Conservation (phyloP, 2,797 vertebrate genomes). For the Macropodus opercularis region DNA sequence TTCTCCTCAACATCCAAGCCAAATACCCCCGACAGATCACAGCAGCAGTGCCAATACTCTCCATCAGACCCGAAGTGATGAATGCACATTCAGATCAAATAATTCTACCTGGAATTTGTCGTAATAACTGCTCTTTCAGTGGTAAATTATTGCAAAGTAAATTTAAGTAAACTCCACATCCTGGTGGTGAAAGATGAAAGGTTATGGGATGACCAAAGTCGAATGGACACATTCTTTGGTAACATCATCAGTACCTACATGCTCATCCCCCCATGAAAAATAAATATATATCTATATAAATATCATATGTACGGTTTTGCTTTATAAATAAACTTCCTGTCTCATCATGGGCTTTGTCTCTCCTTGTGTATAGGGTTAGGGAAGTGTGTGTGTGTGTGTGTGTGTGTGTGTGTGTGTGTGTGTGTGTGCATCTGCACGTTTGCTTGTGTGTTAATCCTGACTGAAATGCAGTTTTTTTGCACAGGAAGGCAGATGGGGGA, state of each 20-base stretch:
- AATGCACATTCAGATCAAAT: constrained; percentile 69
- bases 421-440: constrained; percentile 39
- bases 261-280: no score
- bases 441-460: constrained; percentile 75
- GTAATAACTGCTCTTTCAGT: constrained; percentile 56
- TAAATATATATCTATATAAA: no score
- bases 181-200: no score
- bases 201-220: no score
- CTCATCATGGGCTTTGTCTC: constrained; percentile 14
- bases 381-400: constrained; percentile 38
- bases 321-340: constrained; percentile 19
- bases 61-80: constrained; percentile 55
- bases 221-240: no score
- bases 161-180: no score
- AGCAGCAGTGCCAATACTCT: constrained; percentile 60
- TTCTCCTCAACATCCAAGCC: constrained; percentile 36
- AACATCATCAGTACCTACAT: no score
- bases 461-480: constrained; percentile 72
- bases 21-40: no score
- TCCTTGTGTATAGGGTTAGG: constrained; percentile 47
- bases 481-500: constrained; percentile 69
- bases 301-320: not conserved
- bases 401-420: constrained; percentile 54
- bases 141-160: no score
- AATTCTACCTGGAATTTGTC: constrained; percentile 59